Percentiles rank a stretch among this genome's conserved stretches.
Conservation (phyloP, 2,888 invertebrate species). For the Phrixothrix hirtus region DNA sequence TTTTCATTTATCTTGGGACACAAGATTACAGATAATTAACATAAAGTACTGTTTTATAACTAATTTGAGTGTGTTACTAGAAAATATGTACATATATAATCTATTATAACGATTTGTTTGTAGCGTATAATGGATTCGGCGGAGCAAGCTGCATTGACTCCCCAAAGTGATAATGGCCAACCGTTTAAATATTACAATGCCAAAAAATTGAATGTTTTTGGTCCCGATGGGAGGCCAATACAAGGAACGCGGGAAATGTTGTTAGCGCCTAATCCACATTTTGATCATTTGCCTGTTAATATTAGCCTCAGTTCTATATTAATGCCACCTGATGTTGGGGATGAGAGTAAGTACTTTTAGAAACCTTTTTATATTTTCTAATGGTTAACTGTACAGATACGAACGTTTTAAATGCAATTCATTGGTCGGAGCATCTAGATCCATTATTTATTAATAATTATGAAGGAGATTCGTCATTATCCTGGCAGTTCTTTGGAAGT, state of each 20-base stretch:
- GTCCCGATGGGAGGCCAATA: conserved; percentile 72
- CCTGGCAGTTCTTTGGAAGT: conserved; percentile 99
- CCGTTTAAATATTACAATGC: conserved; percentile 75
- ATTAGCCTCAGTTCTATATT: conserved; percentile 85
- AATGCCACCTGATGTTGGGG: conserved; percentile 79
- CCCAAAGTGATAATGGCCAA: conserved; percentile 56
- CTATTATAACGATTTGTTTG: conserved; percentile 30
- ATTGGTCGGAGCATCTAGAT: conserved; percentile 94
- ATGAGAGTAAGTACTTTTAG: conserved; percentile 60
- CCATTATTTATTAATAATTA: conserved; percentile 88
- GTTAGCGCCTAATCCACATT: conserved; percentile 78
- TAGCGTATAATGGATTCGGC: conserved; percentile 92
- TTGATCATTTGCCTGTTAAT: conserved; percentile 84
- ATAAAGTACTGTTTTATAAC: too few species aligned
- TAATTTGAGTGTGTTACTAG: too few species aligned
- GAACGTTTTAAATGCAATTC: conserved; percentile 85
- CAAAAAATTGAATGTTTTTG: conserved; percentile 77
- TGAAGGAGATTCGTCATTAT: conserved; percentile 84
- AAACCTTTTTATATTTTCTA: neutral
- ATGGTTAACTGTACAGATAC: conserved; percentile 60
- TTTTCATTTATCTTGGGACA: too few species aligned
- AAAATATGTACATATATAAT: too few species aligned
- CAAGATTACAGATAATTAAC: too few species aligned
- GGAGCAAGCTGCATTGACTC: conserved; percentile 81
- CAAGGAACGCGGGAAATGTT: conserved; percentile 72